A percentile compares a stretch with the other conserved stretches of the same genome.
Evolutionary conservation across 2,797 vertebrate genomes (phyloP).

Genomic region (Gobionotothen gibberifrons): DNA sequence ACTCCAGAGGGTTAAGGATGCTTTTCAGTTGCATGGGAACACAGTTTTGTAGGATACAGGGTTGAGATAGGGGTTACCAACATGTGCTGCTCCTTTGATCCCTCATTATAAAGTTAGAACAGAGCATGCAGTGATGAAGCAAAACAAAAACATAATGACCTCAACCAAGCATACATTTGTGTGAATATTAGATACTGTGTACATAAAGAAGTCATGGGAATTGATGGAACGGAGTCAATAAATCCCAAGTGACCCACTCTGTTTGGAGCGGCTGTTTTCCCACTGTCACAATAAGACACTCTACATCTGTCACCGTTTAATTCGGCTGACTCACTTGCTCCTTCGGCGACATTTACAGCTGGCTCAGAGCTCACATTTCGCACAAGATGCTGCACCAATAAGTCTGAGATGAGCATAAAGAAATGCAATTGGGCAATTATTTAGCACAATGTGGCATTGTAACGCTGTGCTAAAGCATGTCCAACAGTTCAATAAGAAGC

Average conservation of each 20-base stretch:
- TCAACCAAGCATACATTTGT: not conserved
- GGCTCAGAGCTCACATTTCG: slow-evolving; percentile 36
- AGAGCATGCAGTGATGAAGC: not conserved
- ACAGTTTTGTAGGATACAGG: no score
- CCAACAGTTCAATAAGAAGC: slow-evolving; percentile 3
- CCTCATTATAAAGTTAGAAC: not conserved
- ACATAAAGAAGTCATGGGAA: slow-evolving; percentile 15
- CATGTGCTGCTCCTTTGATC: not conserved
- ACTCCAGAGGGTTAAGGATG: no score
- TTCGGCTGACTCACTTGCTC: slow-evolving; percentile 60
- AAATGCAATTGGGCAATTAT: not conserved
- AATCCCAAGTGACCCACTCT: slow-evolving; percentile 13
- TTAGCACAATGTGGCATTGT: not conserved
- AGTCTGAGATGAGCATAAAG: slow-evolving; percentile 13
- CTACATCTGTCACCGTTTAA: slow-evolving; percentile 38
- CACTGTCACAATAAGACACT: slow-evolving; percentile 33
- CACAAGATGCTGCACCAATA: slow-evolving; percentile 34
- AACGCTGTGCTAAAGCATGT: not conserved
- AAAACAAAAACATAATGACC: not conserved
- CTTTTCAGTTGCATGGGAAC: no score
- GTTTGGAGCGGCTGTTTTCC: slow-evolving; percentile 34
- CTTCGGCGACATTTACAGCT: slow-evolving; percentile 44
- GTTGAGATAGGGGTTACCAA: not conserved
- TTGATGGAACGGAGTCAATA: slow-evolving; percentile 13
- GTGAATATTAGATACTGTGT: not conserved